Conservation (phyloP, 2,113 vertebrate species). For the Tauraco erythrolophus region DNA sequence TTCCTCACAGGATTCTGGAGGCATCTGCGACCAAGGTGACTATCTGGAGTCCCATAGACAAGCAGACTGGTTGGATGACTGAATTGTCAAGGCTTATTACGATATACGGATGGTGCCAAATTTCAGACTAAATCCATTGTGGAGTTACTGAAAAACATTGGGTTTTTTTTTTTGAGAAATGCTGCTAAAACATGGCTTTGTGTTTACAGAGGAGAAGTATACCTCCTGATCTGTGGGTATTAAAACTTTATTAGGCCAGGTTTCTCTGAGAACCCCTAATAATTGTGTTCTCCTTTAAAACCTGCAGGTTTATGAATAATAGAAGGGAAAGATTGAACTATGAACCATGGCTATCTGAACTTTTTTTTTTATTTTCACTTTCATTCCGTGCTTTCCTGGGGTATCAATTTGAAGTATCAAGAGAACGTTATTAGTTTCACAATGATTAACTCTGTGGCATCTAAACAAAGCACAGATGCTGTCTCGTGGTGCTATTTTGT, state of each 20-base stretch:
- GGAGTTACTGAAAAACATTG: rapidly evolving
- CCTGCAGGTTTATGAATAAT: neutral
- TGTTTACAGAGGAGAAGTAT: neutral
- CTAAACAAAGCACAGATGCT: neutral
- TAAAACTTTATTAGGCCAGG: conserved; percentile 9
- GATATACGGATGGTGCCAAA: neutral
- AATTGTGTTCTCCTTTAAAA: neutral
- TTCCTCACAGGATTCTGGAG: neutral
- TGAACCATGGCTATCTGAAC: neutral
- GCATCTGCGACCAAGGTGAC: neutral
- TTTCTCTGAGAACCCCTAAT: conserved; percentile 9
- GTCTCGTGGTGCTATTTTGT: neutral
- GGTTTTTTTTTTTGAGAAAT: neutral
- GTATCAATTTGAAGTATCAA: neutral
- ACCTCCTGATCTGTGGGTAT: neutral
- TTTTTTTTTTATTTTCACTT: neutral
- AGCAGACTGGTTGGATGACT: neutral
- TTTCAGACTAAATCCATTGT: neutral
- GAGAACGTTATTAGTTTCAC: neutral
- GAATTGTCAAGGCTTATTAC: neutral
- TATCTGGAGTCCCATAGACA: neutral
- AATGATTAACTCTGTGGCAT: neutral
- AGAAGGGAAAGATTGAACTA: neutral
- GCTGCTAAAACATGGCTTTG: neutral
- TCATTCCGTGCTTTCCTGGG: neutral